These are phyloP conservation scores for Gallinago solitaria DNA, from an alignment of 2,797 vertebrate genomes.

Conservation along the genomic window DNA sequence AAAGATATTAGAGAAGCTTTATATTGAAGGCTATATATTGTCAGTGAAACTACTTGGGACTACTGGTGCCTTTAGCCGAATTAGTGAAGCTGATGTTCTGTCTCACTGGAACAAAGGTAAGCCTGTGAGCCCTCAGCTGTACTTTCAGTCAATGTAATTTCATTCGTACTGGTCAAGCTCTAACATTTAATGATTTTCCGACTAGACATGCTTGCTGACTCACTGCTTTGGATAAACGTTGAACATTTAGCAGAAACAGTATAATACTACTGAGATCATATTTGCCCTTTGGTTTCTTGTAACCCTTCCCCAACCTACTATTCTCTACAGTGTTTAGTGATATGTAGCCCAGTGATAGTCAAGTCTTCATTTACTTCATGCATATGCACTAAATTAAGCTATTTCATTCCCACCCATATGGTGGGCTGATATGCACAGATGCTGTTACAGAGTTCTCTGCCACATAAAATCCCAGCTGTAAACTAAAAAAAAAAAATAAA, in stretches of 20 bases:
- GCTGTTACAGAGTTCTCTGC: slow-evolving; percentile 34
- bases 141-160: not conserved
- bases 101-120: slow-evolving; percentile 3
- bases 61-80: not conserved
- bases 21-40: not conserved
- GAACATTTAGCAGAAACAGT: not conserved
- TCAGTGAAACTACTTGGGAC: not conserved
- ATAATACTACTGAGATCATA: not conserved
- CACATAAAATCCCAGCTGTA: slow-evolving; percentile 66
- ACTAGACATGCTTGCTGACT: not conserved
- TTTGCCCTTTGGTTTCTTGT: not conserved
- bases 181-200: slow-evolving; percentile 21
- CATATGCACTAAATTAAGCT: slow-evolving; percentile 64
- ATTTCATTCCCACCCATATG: slow-evolving; percentile 67
- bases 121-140: not conserved
- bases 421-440: slow-evolving; percentile 68
- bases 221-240: not conserved
- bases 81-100: not conserved
- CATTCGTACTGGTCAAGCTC: not conserved
- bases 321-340: not conserved
- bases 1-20: not conserved
- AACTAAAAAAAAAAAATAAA: not conserved
- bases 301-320: not conserved
- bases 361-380: slow-evolving; percentile 61
- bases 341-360: slow-evolving; percentile 53